These are phyloP conservation scores for Corydoras sp. DNA, from an alignment of 2,113 vertebrate genomes.

Conservation along the genomic window DNA sequence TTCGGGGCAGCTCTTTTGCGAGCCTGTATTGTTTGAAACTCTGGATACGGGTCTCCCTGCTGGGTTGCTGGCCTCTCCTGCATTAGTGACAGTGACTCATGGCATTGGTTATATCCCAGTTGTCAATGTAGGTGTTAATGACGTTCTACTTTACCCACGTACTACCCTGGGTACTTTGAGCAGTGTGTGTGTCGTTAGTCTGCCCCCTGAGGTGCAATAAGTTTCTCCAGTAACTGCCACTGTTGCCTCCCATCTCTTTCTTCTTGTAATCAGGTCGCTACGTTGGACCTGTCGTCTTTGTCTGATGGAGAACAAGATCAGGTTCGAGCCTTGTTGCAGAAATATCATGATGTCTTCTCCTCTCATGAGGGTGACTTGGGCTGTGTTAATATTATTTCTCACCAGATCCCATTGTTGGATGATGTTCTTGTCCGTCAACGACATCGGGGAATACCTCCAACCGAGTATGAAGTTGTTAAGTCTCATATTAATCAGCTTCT, in stretches of 20 bases:
- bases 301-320: background rate
- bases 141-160: background rate
- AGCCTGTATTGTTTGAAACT: background rate
- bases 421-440: background rate
- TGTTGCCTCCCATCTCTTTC: no score
- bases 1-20: background rate
- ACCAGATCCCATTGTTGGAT: background rate
- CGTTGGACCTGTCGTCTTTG: background rate
- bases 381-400: background rate
- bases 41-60: background rate
- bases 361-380: background rate
- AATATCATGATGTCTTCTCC: background rate
- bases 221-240: no score
- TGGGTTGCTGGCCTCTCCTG: background rate
- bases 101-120: conserved; percentile 7
- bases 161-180: background rate
- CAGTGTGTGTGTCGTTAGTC: background rate
- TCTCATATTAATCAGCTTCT: background rate
- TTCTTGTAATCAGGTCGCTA: no score
- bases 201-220: background rate
- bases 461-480: conserved; percentile 16
- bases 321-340: background rate
- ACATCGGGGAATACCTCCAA: background rate
- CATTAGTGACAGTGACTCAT: background rate
- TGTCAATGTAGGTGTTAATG: background rate